A percentile compares a stretch with the other conserved stretches of the same genome.
Conservation (phyloP, 2,888 invertebrate species). For the Tetheella fluctuosa region DNA sequence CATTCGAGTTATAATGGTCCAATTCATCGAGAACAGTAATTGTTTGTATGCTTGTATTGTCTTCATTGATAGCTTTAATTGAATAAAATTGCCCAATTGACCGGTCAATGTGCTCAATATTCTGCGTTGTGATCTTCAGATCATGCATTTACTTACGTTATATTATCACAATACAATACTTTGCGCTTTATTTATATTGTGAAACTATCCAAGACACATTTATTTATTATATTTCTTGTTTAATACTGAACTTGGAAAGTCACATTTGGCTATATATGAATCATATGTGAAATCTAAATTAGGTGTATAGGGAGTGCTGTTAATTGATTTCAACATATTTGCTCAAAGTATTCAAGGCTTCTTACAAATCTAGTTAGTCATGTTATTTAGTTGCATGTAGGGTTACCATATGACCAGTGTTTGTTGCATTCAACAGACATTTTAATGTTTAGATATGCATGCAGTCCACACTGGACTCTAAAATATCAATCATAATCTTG, state of each 20-base stretch:
- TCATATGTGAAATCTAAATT: neutral
- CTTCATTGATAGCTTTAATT: conserved; percentile 61
- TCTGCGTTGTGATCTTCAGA: conserved; percentile 3
- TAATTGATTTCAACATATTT: neutral
- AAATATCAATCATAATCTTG: no score
- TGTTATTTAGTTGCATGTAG: neutral
- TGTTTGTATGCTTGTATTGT: conserved; percentile 63
- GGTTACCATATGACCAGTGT: no score
- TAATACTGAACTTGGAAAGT: neutral
- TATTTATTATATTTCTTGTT: no score
- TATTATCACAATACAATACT: neutral
- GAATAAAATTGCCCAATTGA: conserved; percentile 66
- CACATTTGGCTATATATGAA: neutral
- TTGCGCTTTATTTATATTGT: neutral
- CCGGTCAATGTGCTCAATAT: conserved; percentile 37
- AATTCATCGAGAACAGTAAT: conserved; percentile 56
- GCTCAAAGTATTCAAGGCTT: neutral
- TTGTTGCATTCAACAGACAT: no score
- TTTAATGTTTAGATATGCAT: no score
- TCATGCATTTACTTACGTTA: neutral
- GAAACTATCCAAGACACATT: no score
- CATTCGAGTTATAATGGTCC: conserved; percentile 20
- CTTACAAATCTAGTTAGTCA: neutral
- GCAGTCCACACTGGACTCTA: no score
- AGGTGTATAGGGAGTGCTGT: neutral